Base-by-base conservation (phyloP, 1,140 invertebrate species). In the Nephila pilipes region DNA sequence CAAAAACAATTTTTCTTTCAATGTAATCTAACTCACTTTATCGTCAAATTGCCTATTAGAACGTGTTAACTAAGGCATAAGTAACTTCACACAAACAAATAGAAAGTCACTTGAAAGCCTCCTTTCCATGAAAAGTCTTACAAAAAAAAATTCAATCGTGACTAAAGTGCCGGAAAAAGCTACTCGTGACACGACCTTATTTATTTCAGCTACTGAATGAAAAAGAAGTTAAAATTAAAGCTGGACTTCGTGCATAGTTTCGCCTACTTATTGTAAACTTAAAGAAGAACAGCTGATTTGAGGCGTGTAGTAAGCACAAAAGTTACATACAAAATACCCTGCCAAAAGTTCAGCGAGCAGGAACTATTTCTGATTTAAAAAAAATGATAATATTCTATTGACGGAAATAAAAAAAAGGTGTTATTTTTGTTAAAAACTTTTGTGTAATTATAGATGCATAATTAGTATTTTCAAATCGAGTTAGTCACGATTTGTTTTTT, bases 121-220 rank as follows among this genome's bases (percentile, higher is more conserved):
- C 63, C 25, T 69, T 69, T 69, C 6, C 29, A 36, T 20, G 29
- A 18, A 12, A 16, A 25, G 16, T 75, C 1, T 16, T 4, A 16
- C 25, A 14, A 18, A 36, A 75, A 69, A 75, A 32, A 69, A 69
- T 75, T 32, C 29, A 32, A 75, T 36, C 65, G 69, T 75, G 69
- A 75, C 69, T 75, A 14, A 75, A 75, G 6, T 75, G 69, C 69
- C 69, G 29, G 69, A 75, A 75, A 75, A 16, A 18, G 14, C 69
- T 32, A 4, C 25, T 18, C 69, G 69, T 75, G 69, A 32, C 69
- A 36, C 32, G 32, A 36, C 18, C 25, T 75, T 75, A 75, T 75
- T 75, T 32, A 75, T 20, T 75, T 36, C 69, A 75, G 69, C 69
- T 75, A 75, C 69, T 32, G 69, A 75, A 75, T 75, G 14, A 75